These are phyloP conservation scores for Istiophorus platypterus DNA, from an alignment of 2,113 vertebrate species.

Conservation along the genomic window DNA sequence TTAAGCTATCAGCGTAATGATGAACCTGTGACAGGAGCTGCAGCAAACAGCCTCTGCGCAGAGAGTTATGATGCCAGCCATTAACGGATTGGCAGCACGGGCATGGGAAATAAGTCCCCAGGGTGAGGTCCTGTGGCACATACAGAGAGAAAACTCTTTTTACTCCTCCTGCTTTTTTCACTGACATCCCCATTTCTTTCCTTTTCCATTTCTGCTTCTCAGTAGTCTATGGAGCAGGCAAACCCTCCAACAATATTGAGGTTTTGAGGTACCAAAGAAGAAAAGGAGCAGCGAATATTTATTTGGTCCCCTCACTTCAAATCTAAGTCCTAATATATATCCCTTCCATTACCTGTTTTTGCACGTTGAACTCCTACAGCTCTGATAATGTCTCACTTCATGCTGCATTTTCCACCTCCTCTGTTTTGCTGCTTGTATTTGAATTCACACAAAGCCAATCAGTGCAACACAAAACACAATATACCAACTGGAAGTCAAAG, in stretches of 20 bases:
- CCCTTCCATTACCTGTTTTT: constrained; percentile 8
- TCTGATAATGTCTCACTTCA: constrained; percentile 2
- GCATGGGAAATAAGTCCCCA: constrained; percentile 71
- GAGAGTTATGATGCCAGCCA: constrained; percentile 77
- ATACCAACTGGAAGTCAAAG: background rate
- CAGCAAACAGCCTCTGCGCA: constrained; percentile 61
- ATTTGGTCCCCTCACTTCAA: constrained; percentile 1
- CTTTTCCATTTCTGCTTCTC: constrained; percentile 33
- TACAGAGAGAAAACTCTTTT: constrained; percentile 54
- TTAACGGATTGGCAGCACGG: constrained; percentile 72
- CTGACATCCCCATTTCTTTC: constrained; percentile 14
- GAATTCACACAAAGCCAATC: constrained; percentile 1
- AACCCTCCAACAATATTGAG: constrained; percentile 5
- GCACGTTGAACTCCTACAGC: background rate
- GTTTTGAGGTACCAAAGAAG: constrained; percentile 2
- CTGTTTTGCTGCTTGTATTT: background rate
- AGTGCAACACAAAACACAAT: background rate
- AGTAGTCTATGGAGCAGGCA: constrained; percentile 17
- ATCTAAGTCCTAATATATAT: constrained; percentile 16
- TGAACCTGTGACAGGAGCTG: constrained; percentile 80
- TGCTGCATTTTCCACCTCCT: constrained; percentile 3
- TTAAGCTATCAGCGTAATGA: constrained; percentile 83
- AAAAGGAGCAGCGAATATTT: constrained; percentile 16
- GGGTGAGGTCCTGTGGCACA: constrained; percentile 59
- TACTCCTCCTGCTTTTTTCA: constrained; percentile 43